Conservation (phyloP, 2,888 invertebrate genomes). For the Embidobia sp. region DNA sequence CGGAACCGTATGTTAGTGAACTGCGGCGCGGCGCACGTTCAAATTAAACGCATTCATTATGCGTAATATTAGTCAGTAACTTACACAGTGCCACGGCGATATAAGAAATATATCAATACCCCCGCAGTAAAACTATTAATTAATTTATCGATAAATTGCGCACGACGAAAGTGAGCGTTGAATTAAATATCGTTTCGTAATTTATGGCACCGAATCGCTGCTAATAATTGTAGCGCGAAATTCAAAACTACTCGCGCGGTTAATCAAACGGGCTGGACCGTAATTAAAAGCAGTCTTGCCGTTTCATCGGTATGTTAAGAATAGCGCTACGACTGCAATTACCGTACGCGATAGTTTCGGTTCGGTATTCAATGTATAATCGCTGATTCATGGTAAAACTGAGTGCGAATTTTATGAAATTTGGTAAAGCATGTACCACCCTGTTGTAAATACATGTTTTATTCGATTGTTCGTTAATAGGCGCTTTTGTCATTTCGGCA, state of each 20-base stretch:
- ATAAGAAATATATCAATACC: constrained; percentile 41
- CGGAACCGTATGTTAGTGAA: background rate
- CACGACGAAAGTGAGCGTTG: constrained; percentile 7
- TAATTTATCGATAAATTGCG: constrained; percentile 36
- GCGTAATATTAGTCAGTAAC: constrained; percentile 43
- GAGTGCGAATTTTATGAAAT: constrained; percentile 28
- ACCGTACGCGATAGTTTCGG: constrained; percentile 8
- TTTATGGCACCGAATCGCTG: constrained; percentile 6
- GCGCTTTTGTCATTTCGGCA: too few species aligned
- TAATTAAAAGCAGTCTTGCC: constrained; percentile 26
- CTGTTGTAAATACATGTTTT: constrained; percentile 21
- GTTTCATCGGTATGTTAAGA: constrained; percentile 17
- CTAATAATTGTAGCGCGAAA: constrained; percentile 1
- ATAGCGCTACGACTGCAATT: constrained; percentile 17
- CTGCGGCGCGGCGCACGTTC: constrained; percentile 16
- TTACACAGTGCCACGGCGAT: constrained; percentile 14
- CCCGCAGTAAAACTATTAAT: constrained; percentile 24
- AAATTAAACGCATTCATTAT: constrained; percentile 55
- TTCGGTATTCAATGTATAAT: background rate
- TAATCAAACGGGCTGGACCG: constrained; percentile 8
- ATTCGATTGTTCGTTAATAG: constrained; percentile 22
- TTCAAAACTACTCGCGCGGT: constrained; percentile 20
- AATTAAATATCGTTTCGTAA: constrained; percentile 17
- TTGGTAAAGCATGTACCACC: constrained; percentile 28
- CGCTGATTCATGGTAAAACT: constrained; percentile 20